These are phyloP conservation scores for Micronycteris hirsuta DNA, from an alignment of 2,113 vertebrate genomes.

Conservation along the genomic window DNA sequence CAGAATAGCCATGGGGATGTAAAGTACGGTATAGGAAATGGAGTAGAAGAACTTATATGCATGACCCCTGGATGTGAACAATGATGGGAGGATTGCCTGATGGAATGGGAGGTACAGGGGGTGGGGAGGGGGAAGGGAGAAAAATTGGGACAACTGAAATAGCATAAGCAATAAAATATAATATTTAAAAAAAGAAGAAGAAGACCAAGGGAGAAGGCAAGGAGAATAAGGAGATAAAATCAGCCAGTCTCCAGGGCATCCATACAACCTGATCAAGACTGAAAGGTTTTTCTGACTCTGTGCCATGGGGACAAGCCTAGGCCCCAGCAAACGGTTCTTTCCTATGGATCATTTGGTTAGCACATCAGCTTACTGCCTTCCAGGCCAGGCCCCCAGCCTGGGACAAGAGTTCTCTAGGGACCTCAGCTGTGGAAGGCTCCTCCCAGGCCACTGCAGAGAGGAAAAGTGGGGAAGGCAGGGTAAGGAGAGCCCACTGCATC, in stretches of 20 bases:
- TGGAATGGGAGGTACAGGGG: too few relatives aligned
- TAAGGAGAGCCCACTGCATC: not conserved
- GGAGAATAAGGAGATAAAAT: not conserved
- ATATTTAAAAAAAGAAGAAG: not conserved
- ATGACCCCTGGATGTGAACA: too few relatives aligned
- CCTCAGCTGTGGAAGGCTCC: not conserved
- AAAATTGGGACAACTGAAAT: too few relatives aligned
- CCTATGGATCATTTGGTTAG: not conserved
- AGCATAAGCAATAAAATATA: too few relatives aligned
- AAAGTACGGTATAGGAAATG: too few relatives aligned
- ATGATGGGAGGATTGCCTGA: too few relatives aligned
- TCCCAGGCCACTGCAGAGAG: accelerated
- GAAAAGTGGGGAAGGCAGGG: not conserved
- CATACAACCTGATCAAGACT: not conserved
- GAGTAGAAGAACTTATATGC: too few relatives aligned
- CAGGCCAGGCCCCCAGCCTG: too few relatives aligned
- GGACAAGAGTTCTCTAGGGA: not conserved
- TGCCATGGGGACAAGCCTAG: not conserved
- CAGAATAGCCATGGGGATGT: too few relatives aligned
- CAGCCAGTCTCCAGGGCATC: not conserved
- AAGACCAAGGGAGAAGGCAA: not conserved
- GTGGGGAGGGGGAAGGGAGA: too few relatives aligned
- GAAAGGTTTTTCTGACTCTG: not conserved
- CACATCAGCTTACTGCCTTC: not conserved
- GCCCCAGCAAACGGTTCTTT: not conserved